A percentile compares a stretch with the other conserved stretches of the same genome.
These are phyloP conservation scores for Zaprionus gabonicus DNA, from an alignment of 1,140 invertebrate species.

Conservation along the genomic window DNA sequence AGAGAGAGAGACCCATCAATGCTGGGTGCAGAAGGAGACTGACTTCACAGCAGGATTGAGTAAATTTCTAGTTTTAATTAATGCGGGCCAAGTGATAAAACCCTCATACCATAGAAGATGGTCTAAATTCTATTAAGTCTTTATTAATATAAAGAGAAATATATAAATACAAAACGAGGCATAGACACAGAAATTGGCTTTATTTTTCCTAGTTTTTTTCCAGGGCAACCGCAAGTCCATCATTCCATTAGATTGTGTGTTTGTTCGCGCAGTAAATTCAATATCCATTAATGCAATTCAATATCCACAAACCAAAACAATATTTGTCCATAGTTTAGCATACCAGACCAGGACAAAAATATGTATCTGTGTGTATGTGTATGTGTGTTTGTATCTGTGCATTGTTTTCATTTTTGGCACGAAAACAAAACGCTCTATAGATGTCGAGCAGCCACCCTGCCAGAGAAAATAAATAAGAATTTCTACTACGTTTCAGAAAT, in stretches of 20 bases:
- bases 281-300: constrained; percentile 59
- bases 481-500: constrained; percentile 65
- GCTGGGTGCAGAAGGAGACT: not conserved
- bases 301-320: constrained; percentile 58
- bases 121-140: not conserved
- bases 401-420: constrained; percentile 67
- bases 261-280: constrained; percentile 29
- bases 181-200: too few species aligned
- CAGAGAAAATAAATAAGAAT: constrained; percentile 30
- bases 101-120: too few species aligned
- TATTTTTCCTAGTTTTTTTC: not conserved
- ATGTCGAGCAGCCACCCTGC: constrained; percentile 10
- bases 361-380: constrained; percentile 13
- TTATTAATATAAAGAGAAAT: not conserved
- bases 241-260: not conserved
- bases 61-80: too few species aligned
- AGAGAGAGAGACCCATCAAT: not conserved
- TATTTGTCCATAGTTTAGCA: constrained; percentile 63
- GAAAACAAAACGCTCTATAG: constrained; percentile 42
- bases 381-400: constrained; percentile 45
- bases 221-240: not conserved
- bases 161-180: too few species aligned
- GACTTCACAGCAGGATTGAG: constrained; percentile 21
- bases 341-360: constrained; percentile 9
- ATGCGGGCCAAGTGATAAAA: not conserved